Evolutionary conservation across 2,797 vertebrate species (phyloP).

Genomic region (Lepus townsendii): DNA sequence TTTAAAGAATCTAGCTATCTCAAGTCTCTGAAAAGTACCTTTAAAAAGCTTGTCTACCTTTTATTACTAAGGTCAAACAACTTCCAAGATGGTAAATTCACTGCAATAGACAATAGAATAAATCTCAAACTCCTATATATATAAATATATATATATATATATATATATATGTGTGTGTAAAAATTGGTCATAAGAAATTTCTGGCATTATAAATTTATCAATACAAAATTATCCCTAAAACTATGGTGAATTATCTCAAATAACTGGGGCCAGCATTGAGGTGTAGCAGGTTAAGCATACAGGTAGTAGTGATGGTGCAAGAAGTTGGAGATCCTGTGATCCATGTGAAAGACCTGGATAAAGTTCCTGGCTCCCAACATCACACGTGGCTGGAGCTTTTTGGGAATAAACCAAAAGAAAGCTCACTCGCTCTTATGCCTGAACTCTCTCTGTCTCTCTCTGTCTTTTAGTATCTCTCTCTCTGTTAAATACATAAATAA

Average conservation of each 20-base stretch:
- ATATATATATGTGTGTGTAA: not conserved
- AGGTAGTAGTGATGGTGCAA: no score
- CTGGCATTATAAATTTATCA: not conserved
- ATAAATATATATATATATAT: not conserved
- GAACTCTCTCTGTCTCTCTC: not conserved
- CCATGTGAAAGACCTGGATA: no score
- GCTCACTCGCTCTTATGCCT: no score
- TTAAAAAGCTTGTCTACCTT: constrained; percentile 3
- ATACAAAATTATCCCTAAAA: not conserved
- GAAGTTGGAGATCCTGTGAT: no score
- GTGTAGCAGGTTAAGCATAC: no score
- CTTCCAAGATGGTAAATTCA: not conserved
- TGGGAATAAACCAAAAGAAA: no score
- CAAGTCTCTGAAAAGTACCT: not conserved
- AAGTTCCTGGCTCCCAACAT: no score
- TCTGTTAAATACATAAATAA: no score
- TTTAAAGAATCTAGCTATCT: not conserved
- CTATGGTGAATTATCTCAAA: not conserved
- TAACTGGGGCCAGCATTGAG: no score
- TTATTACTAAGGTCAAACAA: not conserved
- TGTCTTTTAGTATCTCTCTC: not conserved
- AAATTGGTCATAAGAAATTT: not conserved
- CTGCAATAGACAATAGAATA: not conserved
- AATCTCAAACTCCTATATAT: not conserved
- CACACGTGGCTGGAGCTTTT: no score